A percentile compares a stretch with the other conserved stretches of the same genome.
These are phyloP conservation scores for Ptilonorhynchus violaceus DNA, from an alignment of 2,113 vertebrate genomes.

Conservation along the genomic window DNA sequence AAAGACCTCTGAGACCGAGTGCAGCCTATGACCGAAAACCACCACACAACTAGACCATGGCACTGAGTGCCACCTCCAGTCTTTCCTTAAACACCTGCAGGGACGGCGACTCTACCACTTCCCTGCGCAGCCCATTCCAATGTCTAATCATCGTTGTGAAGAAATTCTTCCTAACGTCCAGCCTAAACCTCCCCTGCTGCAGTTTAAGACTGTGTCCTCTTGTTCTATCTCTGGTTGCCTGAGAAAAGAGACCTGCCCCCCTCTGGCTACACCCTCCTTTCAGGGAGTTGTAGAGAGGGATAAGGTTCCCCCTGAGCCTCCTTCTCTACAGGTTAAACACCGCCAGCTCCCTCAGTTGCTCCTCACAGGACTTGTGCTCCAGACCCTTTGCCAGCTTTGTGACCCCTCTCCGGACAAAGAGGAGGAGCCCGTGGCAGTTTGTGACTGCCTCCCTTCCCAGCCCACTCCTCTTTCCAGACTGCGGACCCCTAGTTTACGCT, in stretches of 20 bases:
- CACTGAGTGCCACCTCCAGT: not conserved
- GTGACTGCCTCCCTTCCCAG: too few relatives aligned
- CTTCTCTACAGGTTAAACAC: not conserved
- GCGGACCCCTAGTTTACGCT: rapidly evolving
- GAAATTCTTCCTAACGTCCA: not conserved
- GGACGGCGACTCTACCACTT: not conserved
- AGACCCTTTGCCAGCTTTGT: rapidly evolving
- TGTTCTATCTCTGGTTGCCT: not conserved
- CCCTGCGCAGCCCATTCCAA: not conserved
- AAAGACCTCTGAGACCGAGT: not conserved
- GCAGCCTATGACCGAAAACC: not conserved
- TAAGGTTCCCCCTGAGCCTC: not conserved
- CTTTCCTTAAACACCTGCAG: not conserved
- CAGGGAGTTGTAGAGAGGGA: not conserved
- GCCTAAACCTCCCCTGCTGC: not conserved
- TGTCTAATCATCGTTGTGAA: not conserved
- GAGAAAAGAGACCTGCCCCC: not conserved
- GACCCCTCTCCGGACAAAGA: too few relatives aligned
- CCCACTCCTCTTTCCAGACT: rapidly evolving
- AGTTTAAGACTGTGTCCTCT: not conserved
- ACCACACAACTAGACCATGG: not conserved
- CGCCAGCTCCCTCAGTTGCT: not conserved
- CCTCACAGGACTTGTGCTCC: rapidly evolving
- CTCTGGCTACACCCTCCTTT: not conserved
- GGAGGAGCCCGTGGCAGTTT: rapidly evolving